These are phyloP conservation scores for Ctena decussata DNA, from an alignment of 2,888 invertebrate species.

Conservation along the genomic window DNA sequence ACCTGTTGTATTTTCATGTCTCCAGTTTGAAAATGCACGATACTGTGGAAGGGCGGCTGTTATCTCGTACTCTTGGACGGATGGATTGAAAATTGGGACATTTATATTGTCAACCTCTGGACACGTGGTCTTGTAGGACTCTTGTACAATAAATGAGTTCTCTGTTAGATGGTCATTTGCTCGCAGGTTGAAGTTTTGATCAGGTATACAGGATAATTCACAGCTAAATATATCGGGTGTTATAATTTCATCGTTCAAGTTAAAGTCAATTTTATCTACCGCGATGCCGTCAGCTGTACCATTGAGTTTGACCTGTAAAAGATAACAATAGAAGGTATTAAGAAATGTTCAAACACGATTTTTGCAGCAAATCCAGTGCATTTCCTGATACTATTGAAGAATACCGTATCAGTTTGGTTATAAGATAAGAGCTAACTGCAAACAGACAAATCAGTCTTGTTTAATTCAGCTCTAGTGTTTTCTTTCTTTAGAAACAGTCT, in stretches of 20 bases:
- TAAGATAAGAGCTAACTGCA: too few relatives aligned
- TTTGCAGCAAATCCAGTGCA: too few relatives aligned
- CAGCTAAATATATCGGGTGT: conserved; percentile 69
- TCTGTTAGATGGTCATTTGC: conserved; percentile 39
- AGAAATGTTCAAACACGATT: too few relatives aligned
- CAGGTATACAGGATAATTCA: conserved; percentile 64
- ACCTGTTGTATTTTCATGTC: conserved; percentile 66
- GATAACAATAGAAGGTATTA: not conserved
- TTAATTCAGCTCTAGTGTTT: too few relatives aligned
- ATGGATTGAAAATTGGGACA: conserved; percentile 71
- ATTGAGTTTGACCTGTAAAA: conserved; percentile 49
- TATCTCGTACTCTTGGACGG: conserved; percentile 65
- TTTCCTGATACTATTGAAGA: too few relatives aligned
- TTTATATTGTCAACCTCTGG: conserved; percentile 77
- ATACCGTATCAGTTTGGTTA: too few relatives aligned
- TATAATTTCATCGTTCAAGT: conserved; percentile 65
- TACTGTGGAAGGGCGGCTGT: conserved; percentile 72
- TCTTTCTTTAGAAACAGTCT: too few relatives aligned
- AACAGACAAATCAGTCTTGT: too few relatives aligned
- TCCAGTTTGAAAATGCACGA: conserved; percentile 68
- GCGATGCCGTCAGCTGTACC: conserved; percentile 68
- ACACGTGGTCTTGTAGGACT: conserved; percentile 74
- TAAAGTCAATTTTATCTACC: conserved; percentile 68
- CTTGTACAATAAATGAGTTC: conserved; percentile 63
- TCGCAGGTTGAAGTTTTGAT: conserved; percentile 52